Conservation (phyloP, 2,888 invertebrate species). For the Entomobrya proxima region DNA sequence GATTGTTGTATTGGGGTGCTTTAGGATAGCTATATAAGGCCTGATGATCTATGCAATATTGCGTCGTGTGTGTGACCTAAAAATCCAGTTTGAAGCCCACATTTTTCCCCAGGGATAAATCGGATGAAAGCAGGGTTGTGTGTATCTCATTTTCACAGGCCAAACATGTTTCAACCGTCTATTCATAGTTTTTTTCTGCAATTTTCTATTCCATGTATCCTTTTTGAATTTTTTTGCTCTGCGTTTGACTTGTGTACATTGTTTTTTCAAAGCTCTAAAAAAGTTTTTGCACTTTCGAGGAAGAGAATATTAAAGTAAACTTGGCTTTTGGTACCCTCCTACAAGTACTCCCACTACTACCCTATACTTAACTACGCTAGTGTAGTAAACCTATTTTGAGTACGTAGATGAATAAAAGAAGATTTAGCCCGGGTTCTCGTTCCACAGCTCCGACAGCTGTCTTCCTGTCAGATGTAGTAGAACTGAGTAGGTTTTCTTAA, state of each 20-base stretch:
- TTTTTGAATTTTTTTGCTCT: no score
- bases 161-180: slow-evolving; percentile 2
- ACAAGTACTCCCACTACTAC: no score
- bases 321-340: no score
- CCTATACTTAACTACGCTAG: background rate
- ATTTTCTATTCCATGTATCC: no score
- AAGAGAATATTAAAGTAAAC: slow-evolving; percentile 18
- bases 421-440: background rate
- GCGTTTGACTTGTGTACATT: background rate
- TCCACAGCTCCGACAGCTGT: slow-evolving; percentile 31
- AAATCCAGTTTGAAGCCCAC: slow-evolving; percentile 41
- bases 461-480: slow-evolving; percentile 35
- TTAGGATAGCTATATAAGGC: background rate
- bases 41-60: background rate
- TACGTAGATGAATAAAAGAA: slow-evolving; percentile 21
- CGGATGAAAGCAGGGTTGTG: slow-evolving; percentile 31
- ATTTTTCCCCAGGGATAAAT: slow-evolving; percentile 39
- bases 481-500: slow-evolving; percentile 30
- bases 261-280: background rate
- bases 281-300: background rate
- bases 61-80: slow-evolving; percentile 38
- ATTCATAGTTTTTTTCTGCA: slow-evolving; percentile 1
- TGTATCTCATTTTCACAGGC: background rate
- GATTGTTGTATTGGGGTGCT: background rate
- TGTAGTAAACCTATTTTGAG: background rate